Base-by-base conservation (phyloP, 2,113 vertebrate species). In the Peromyscus polionotus region DNA sequence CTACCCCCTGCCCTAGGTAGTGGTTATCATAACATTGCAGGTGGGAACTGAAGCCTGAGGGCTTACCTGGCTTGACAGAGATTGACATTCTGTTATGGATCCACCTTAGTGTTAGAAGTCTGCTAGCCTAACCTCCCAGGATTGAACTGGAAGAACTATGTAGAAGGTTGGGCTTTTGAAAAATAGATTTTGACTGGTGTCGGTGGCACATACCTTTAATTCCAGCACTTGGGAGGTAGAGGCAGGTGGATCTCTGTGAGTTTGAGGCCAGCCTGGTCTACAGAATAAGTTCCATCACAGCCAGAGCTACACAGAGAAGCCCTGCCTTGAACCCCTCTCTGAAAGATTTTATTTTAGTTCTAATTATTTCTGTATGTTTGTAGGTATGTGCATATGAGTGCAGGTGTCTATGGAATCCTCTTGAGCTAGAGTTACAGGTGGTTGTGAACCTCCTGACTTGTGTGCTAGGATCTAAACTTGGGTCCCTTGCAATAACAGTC, bases 91-190 rank as follows among this genome's bases (percentile, higher is more conserved):
- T 63, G 1, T 63, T 90, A 57, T 51, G 42, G 61, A 36, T 86
- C 73, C 80, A 17, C 61, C 28, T 77, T 81, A 39, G 39, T 83
- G 72, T 91, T 80, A 93, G 81, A 97, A 92, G 31, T 57, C 76
- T 59, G 31, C 57, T 19, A 91, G 81, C 77, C 77, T 93, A 24
- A 91, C 59, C 93, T 93, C 4, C 5, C 65, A 48, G 59, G n/a
- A 80, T 68, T 91, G 54, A 45, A 26, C 16, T 88, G 16, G 93
- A 73, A 89, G 72, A 88, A 81, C 33, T 65, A 90, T 51, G 39
- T 61, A 26, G 86, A 95, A 88, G 13, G 70, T 57, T 70, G 57
- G 39, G 7, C 19, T 22, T 68, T 86, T 48, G 0, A 20, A 67
- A 54, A 28, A 12, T 36, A 36, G 68, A 36, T 70, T 16, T 70